Base-by-base conservation (phyloP, 2,113 vertebrate genomes). In the Ceyx margarethae region DNA sequence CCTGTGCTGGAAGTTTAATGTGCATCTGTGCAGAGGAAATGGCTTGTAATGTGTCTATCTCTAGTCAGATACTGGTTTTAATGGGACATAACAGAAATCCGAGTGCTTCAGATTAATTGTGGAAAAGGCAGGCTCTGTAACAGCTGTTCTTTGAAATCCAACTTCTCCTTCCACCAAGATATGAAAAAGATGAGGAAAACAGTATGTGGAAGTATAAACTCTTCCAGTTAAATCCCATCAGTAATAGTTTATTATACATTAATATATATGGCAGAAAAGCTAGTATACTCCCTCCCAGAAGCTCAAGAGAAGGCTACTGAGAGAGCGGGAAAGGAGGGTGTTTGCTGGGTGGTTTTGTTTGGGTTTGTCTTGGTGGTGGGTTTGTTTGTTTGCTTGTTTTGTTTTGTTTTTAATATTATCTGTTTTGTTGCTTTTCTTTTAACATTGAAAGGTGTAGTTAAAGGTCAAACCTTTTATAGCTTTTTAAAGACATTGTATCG, bases 41-140 rank as follows among this genome's bases (percentile, higher is more conserved):
- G 5, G 9, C 2, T 42, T 80, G 35, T 80, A 64, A 60, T 1
- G 1, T 28, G 15, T 54, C 2, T 0, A 0, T 83, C 13, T 75
- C 35, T n/a, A 71, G 68, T 77, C 26, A 86, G 35, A 22, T 11
- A 4, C 17, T 60, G 69, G 16, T 9, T 84, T 84, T 80, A 62
- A 62, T 53, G 53, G 35, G 15, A 37, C 4, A 1, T 54, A 46
- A 62, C 1, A 6, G 72, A 72, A 71, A 20, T 71, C 26, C 16
- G n/a, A 74, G 6, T 40, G 23, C 61, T 90, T 78, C 16, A 40
- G 43, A 10, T 56, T 69, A 71, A 20, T 45, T 53, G 28, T 46
- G 46, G 64, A 72, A 61, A 73, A 82, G 54, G 16, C 67, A 89
- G 66, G 85, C 74, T 66, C 20, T 77, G 8, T 71, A 91, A 60